Conservation (phyloP, 2,888 invertebrate species). For the Drosophila gaucha region DNA sequence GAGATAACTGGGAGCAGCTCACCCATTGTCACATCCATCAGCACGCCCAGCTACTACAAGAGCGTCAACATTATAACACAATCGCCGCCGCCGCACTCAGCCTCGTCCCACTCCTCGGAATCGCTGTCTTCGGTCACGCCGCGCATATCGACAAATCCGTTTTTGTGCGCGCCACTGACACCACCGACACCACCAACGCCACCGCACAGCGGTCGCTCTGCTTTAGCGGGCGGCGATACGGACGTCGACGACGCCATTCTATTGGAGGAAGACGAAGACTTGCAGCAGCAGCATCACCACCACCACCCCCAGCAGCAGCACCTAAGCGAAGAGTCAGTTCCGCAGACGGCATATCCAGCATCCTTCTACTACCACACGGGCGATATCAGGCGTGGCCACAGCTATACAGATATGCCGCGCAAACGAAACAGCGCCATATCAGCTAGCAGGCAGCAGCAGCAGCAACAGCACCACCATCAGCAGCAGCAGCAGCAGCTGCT, state of each 20-base stretch:
- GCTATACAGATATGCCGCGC: conserved; percentile 80
- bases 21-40: conserved; percentile 37
- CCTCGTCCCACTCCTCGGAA: conserved; percentile 84
- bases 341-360: conserved; percentile 70
- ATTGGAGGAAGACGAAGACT: conserved; percentile 20
- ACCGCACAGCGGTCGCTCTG: conserved; percentile 13
- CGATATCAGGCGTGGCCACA: conserved; percentile 48
- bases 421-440: conserved; percentile 73
- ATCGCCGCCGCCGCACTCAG: conserved; percentile 83
- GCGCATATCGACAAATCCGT: conserved; percentile 84
- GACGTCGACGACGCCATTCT: conserved; percentile 40
- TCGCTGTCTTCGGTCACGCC: conserved; percentile 84
- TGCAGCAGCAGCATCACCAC: conserved; percentile 8
- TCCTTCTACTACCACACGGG: conserved; percentile 79
- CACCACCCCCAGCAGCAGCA: conserved; percentile 7
- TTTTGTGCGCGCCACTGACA: conserved; percentile 76
- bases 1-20: conserved; percentile 36
- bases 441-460: conserved; percentile 52
- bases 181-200: conserved; percentile 53
- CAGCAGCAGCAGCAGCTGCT: conserved; percentile 55
- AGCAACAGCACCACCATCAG: conserved; percentile 58
- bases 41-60: conserved; percentile 71
- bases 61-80: conserved; percentile 81
- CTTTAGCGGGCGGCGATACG: conserved; percentile 3
- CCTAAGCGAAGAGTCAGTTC: conserved; percentile 50